Evolutionary conservation across 2,888 invertebrate species (phyloP), one percentile per base, ranked within the genome.

Genomic region (Plagiodera versicolora): DNA sequence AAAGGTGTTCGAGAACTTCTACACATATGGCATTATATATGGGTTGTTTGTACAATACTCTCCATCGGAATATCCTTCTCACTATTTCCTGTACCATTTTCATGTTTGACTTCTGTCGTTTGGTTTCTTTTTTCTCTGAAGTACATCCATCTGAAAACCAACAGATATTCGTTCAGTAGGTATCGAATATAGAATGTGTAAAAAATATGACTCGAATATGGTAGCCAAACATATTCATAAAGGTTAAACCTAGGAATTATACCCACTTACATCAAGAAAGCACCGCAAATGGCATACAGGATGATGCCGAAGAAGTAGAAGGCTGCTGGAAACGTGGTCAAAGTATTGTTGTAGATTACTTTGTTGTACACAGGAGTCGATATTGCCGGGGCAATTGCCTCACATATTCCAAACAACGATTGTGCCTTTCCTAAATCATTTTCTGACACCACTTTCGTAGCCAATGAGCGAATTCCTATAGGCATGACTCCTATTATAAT

Each of bases 391-490:
- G 84, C 84, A 64, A 86, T 69, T 1, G 85, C 84, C 74, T 86
- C 86, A 28, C 83, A 83, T 75, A 87, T 83, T 62, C 85, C 85
- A 70, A 86, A 84, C 71, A 87, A 81, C 73, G 86, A 86, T 61
- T 80, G 79, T 0, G 79, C 77, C 71, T 80, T 81, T 10, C 80
- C 80, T 53, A 80, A 63, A 67, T 80, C 79, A 30, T 77, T 72
- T 56, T 75, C 73, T 1, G 77, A 72, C 3, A 80, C 81, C 3
- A 79, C 68, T 73, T 80, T 81, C 1, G 80, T 79, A 11, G 77
- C 75, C 54, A 79, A 58, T 1, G 81, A 80, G 47, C 80, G 71
- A 48, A 81, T 72, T 10, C 74, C 79, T 30, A 79, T 76, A 6
- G 72, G 61, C 24, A 77, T 75, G 20, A 79, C 69, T n/a, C 76